Evolutionary conservation across 1,140 invertebrate genomes (phyloP).

Genomic region (Caerostris darwini): DNA sequence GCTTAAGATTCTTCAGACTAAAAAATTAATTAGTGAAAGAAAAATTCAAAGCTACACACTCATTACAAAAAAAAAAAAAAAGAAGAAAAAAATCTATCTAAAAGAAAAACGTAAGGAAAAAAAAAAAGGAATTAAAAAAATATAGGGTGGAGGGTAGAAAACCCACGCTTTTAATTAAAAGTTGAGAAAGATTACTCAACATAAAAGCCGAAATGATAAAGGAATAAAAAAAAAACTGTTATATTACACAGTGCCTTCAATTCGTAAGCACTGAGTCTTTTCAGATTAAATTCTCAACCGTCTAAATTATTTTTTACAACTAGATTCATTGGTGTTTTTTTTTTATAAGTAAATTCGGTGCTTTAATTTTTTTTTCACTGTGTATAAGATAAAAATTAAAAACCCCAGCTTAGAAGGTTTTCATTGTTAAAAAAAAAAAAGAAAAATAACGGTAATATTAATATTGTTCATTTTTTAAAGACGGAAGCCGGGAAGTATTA

Average conservation of each 20-base stretch:
- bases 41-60: neutral
- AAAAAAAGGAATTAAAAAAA: constrained; percentile 5
- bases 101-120: neutral
- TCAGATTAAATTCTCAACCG: constrained; percentile 19
- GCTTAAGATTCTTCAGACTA: neutral
- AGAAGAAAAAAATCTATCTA: neutral
- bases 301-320: constrained; percentile 33
- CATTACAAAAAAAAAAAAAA: neutral
- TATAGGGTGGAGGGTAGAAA: neutral
- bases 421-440: neutral
- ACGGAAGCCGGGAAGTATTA: neutral
- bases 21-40: constrained; percentile 57
- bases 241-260: neutral
- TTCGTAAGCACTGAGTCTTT: constrained; percentile 1
- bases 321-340: neutral
- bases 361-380: neutral
- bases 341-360: neutral
- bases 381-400: constrained; percentile 13
- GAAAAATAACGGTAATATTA: constrained; percentile 3
- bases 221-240: constrained; percentile 18
- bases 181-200: constrained; percentile 59
- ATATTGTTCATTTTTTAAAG: neutral
- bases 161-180: constrained; percentile 56
- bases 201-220: constrained; percentile 44
- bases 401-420: neutral